Base-by-base conservation (phyloP, 1,140 invertebrate species). In the Pteromalus puparum region DNA sequence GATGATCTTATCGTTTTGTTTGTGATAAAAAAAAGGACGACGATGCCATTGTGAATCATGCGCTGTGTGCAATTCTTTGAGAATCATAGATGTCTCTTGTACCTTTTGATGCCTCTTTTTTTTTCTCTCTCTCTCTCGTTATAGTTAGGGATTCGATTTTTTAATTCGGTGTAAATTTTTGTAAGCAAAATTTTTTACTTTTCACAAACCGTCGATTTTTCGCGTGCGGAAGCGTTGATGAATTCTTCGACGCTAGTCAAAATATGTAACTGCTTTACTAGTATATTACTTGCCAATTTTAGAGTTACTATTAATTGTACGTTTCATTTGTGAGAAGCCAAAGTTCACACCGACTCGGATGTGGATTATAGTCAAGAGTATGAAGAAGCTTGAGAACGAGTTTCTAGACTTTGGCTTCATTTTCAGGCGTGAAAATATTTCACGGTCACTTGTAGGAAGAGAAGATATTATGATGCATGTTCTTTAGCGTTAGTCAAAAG, bases 231-330 rank as follows among this genome's bases (percentile, higher is more conserved):
- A 38, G 72, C 70, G 30, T 73, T 21, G 70, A 73, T 73, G 13
- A 18, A 38, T 28, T 74, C 30, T 5, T 74, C 72, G 30, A 38
- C 21, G 72, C 28, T 68, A 67, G 61, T 79, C 24, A 79, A 46
- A 38, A 30, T 21, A 7, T 21, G n/a, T n/a, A 70, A 26, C 28
- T 70, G 68, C 68, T 70, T 70, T 70, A 70, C 68, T 70, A 70
- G 53, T 26, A 12, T 70, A 9, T 7, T 70, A 70, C 28, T 70
- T 70, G 68, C 28, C 68, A 28, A 70, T 70, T 28, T 12, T 70
- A 61, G 21, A 61, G 53, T 61, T 61, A 61, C 53, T 61, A 61
- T 61, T 61, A 61, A 61, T 61, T 21, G 6, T 61, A 70, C 26
- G 26, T 70, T 7, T 10, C 65, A 6, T 68, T 68, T 15, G 21